These are phyloP conservation scores for Drosophila villosipedis DNA, from an alignment of 2,888 invertebrate genomes.

Conservation along the genomic window DNA sequence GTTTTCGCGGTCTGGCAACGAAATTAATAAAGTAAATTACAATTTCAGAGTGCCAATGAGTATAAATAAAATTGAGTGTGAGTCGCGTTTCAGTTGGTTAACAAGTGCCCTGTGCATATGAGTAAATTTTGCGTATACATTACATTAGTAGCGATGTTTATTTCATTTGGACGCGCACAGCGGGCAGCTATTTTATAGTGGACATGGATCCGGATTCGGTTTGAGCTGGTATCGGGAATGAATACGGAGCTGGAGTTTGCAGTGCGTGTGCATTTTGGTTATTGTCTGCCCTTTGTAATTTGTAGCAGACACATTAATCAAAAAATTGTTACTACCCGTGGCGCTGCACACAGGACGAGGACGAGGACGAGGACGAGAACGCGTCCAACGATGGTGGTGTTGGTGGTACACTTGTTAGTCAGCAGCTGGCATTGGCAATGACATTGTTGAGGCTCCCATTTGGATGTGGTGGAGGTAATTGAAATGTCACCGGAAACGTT, in stretches of 20 bases:
- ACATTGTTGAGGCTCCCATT: constrained; percentile 36
- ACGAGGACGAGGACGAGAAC: background rate
- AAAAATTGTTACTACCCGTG: constrained; percentile 81
- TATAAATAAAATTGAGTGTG: constrained; percentile 27
- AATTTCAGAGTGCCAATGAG: constrained; percentile 41
- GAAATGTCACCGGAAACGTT: constrained; percentile 84
- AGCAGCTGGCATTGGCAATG: constrained; percentile 46
- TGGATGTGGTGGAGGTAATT: constrained; percentile 83
- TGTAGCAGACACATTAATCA: constrained; percentile 85
- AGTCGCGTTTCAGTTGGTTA: constrained; percentile 27
- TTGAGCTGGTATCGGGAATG: background rate
- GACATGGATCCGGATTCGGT: constrained; percentile 12
- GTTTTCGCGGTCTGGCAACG: constrained; percentile 59
- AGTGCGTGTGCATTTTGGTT: constrained; percentile 50
- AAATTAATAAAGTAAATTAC: constrained; percentile 72
- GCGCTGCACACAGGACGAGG: constrained; percentile 24
- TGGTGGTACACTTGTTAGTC: constrained; percentile 68
- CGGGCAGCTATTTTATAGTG: constrained; percentile 44
- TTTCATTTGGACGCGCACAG: constrained; percentile 71
- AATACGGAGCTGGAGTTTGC: constrained; percentile 6
- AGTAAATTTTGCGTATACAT: constrained; percentile 14
- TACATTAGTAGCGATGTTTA: constrained; percentile 77
- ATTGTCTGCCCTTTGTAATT: constrained; percentile 83
- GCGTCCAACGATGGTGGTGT: background rate
- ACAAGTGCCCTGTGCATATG: constrained; percentile 24